Evolutionary conservation across 2,888 invertebrate species (phyloP).

Genomic region (Scaptomyza caliginosa): DNA sequence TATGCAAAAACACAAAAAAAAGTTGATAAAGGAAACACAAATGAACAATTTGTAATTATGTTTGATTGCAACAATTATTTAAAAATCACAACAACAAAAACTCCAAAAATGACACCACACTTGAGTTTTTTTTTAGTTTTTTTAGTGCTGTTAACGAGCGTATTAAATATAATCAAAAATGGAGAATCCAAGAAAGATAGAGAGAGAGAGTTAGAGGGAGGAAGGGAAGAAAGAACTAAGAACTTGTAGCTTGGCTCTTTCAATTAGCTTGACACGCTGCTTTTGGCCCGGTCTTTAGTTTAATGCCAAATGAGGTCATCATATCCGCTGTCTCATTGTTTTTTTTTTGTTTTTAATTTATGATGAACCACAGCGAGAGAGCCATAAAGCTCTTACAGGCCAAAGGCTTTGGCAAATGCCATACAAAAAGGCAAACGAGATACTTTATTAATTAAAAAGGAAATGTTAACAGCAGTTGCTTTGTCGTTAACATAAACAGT

Average conservation of each 20-base stretch:
- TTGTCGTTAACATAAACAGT: background rate
- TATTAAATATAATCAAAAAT: constrained; percentile 38
- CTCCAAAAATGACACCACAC: constrained; percentile 33
- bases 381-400: constrained; percentile 45
- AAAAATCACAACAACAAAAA: constrained; percentile 44
- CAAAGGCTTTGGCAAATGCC: constrained; percentile 26
- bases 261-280: constrained; percentile 40
- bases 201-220: no score
- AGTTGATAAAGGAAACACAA: constrained; percentile 65
- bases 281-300: constrained; percentile 27
- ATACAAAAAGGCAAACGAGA: constrained; percentile 12
- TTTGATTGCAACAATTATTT: constrained; percentile 76
- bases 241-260: constrained; percentile 36
- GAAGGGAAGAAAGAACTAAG: constrained; percentile 10
- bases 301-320: constrained; percentile 68
- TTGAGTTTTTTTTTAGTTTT: background rate
- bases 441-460: constrained; percentile 64
- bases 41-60: constrained; percentile 70
- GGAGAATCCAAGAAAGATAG: constrained; percentile 1
- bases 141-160: constrained; percentile 46
- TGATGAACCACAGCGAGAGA: constrained; percentile 40
- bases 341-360: constrained; percentile 46
- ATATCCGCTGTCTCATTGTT: constrained; percentile 58
- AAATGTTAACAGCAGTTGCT: constrained; percentile 37
- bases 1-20: constrained; percentile 51